These are phyloP conservation scores for Cosmia trapezina DNA, from an alignment of 2,888 invertebrate genomes.

Conservation along the genomic window DNA sequence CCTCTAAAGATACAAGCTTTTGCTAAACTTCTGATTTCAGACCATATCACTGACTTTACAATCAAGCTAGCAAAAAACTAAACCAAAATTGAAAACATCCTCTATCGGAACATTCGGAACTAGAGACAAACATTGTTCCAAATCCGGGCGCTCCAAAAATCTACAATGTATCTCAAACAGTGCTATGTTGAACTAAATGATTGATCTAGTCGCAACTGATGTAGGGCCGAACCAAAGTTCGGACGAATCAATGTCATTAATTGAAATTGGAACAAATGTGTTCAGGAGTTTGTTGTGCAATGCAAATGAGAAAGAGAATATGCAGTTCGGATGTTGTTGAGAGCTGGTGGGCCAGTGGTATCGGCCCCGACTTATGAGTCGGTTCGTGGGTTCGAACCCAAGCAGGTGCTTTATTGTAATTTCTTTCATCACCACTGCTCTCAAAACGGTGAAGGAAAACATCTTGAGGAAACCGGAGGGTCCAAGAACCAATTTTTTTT, in stretches of 20 bases:
- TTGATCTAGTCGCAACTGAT: conserved; percentile 18
- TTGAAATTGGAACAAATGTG: conserved; percentile 40
- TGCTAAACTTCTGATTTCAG: too few species aligned
- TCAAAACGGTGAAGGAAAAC: too few species aligned
- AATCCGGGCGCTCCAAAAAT: conserved; percentile 4
- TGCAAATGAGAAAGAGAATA: background rate
- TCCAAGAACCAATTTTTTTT: too few species aligned
- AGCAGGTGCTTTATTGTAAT: too few species aligned
- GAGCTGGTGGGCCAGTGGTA: too few species aligned
- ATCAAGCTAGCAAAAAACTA: background rate
- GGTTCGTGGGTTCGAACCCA: too few species aligned
- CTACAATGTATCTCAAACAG: conserved; percentile 9
- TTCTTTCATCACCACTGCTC: too few species aligned
- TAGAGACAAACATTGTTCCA: background rate
- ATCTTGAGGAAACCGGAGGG: too few species aligned
- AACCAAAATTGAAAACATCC: background rate
- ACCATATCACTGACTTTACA: background rate
- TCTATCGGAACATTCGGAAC: background rate
- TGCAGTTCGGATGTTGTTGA: background rate
- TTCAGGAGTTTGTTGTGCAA: background rate
- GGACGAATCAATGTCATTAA: too few species aligned
- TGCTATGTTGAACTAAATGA: conserved; percentile 31
- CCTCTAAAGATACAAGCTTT: too few species aligned
- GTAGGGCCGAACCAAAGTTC: background rate
- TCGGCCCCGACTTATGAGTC: too few species aligned